Conservation (phyloP, 2,888 invertebrate genomes). For the Shargacucullia verbasci region DNA sequence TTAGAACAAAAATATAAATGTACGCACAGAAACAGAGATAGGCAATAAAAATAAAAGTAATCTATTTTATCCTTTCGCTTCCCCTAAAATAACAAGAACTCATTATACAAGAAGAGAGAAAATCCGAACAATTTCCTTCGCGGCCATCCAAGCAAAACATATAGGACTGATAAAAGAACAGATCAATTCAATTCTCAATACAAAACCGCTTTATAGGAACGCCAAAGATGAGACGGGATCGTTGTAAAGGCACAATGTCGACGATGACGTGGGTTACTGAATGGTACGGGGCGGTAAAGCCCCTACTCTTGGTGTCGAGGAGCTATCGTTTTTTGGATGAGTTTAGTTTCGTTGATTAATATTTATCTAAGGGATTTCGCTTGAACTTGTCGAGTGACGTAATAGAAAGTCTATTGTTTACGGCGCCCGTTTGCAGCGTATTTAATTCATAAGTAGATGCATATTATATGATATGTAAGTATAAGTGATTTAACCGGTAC, state of each 20-base stretch:
- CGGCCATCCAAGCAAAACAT: slow-evolving; percentile 49
- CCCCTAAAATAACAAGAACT: slow-evolving; percentile 39
- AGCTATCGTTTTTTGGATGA: no score
- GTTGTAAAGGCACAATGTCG: slow-evolving; percentile 74
- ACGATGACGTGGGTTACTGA: slow-evolving; percentile 74
- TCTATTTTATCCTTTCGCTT: slow-evolving; percentile 1
- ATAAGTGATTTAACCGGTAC: no score
- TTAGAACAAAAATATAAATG: no score
- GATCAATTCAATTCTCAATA: slow-evolving; percentile 82
- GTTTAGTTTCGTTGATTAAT: no score
- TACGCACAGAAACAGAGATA: no score
- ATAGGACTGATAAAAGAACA: slow-evolving; percentile 58
- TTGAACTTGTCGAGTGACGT: no score
- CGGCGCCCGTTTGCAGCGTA: no score
- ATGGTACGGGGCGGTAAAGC: slow-evolving; percentile 59
- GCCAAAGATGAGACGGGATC: slow-evolving; percentile 72
- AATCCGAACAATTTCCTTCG: slow-evolving; percentile 53
- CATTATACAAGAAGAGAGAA: slow-evolving; percentile 46
- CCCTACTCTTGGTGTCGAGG: slow-evolving; percentile 53
- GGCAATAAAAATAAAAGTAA: slow-evolving; percentile 5
- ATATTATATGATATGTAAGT: no score
- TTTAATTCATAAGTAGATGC: no score
- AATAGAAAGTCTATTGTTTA: no score
- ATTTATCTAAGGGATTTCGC: no score
- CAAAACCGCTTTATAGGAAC: slow-evolving; percentile 80